Base-by-base conservation (phyloP, 2,113 vertebrate species). In the Pavo muticus region DNA sequence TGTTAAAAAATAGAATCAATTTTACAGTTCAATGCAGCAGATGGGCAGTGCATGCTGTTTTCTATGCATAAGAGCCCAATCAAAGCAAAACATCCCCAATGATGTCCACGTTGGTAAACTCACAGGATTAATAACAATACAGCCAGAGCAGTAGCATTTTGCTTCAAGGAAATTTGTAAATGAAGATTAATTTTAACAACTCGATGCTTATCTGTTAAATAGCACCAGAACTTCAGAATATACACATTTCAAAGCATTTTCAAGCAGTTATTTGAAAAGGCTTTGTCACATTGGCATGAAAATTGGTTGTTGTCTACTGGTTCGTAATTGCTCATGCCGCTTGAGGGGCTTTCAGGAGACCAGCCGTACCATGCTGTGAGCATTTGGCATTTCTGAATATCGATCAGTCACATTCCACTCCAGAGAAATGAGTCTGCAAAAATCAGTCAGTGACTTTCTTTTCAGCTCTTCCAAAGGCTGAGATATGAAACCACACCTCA, bases 161-260 rank as follows among this genome's bases (percentile, higher is more conserved):
- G 64, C 75, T 91, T 83, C 76, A 97, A 95, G 85, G 47, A 77
- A 95, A 91, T 64, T 71, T 17, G 60, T 40, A 87, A 94, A 91
- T 90, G 71, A 95, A 97, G 90, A 96, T 90, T 95, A 96, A 97
- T 95, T 96, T 93, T 73, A 96, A 83, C 71, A 95, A 94, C 54
- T 80, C 88, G 59, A 90, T 90, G 93, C 60, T 80, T 61, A 88
- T 80, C 91, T 95, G 83, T 96, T 90, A 91, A 94, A 91, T 32
- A 56, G 68, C 71, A 88, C 67, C 80, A 91, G 73, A 73, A 65
- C 94, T 70, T 63, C 35, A 76, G 39, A 76, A 95, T 93, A 91
- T 54, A 63, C 79, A 75, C 37, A 4, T 70, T 90, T 84, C 56
- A 11, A 86, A 91, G 83, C 19, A 79, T 48, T 94, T 93, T 88